These are phyloP conservation scores for Torymus tubicola DNA, from an alignment of 2,888 invertebrate species.

Conservation along the genomic window DNA sequence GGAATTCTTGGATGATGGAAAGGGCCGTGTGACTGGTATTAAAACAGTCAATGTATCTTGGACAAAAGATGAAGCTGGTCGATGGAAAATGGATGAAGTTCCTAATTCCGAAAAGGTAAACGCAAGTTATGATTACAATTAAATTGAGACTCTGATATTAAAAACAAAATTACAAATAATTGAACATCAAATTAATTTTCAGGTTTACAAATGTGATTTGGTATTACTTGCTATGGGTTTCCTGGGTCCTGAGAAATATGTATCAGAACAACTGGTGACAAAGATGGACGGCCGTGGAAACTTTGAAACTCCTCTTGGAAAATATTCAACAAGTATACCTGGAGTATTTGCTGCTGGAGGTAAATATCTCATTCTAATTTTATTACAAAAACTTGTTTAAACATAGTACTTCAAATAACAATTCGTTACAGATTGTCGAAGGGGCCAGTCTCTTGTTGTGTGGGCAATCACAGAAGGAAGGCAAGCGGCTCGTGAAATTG, in stretches of 20 bases:
- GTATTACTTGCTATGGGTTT: slow-evolving; percentile 99
- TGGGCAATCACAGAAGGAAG: slow-evolving; percentile 99
- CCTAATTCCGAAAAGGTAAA: slow-evolving; percentile 84
- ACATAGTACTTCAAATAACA: not conserved
- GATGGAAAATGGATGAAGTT: slow-evolving; percentile 95
- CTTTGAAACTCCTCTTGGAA: slow-evolving; percentile 86
- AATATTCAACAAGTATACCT: slow-evolving; percentile 87
- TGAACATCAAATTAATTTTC: slow-evolving; percentile 21
- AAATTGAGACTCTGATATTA: not conserved
- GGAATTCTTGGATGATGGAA: slow-evolving; percentile 94
- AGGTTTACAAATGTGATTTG: slow-evolving; percentile 90
- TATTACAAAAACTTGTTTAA: slow-evolving; percentile 10
- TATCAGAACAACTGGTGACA: slow-evolving; percentile 87
- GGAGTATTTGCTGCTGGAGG: slow-evolving; percentile 98
- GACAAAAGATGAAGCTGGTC: slow-evolving; percentile 92
- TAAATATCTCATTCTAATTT: slow-evolving; percentile 74
- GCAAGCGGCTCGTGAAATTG: slow-evolving; percentile 97
- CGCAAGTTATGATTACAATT: not conserved
- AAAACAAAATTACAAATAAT: not conserved
- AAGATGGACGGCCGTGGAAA: slow-evolving; percentile 95
- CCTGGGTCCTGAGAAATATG: slow-evolving; percentile 94
- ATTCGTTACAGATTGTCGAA: slow-evolving; percentile 88
- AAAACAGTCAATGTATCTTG: slow-evolving; percentile 94
- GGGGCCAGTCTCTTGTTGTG: slow-evolving; percentile 99
- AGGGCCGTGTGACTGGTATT: slow-evolving; percentile 93